These are phyloP conservation scores for Callochromis pleurospilus DNA, from an alignment of 2,113 vertebrate species.

Conservation along the genomic window DNA sequence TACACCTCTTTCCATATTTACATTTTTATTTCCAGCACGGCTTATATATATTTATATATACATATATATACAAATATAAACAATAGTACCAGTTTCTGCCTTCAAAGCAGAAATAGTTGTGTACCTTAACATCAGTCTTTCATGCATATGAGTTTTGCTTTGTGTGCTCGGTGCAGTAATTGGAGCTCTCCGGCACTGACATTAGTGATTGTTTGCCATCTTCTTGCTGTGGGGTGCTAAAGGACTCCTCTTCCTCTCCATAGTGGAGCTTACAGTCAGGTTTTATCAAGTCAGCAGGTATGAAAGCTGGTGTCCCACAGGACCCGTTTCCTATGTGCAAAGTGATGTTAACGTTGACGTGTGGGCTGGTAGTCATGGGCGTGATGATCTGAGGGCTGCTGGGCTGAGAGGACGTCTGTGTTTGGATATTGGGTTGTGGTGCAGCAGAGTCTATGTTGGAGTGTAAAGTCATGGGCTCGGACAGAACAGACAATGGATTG, in stretches of 20 bases:
- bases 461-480: conserved; percentile 17
- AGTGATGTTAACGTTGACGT: conserved; percentile 68
- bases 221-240: conserved; percentile 58
- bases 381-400: conserved; percentile 29
- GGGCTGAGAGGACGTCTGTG: conserved; percentile 30
- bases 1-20: background rate
- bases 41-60: background rate
- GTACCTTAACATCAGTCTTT: background rate
- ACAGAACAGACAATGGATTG: background rate
- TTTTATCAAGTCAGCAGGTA: background rate
- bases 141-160: background rate
- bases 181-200: conserved; percentile 55
- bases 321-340: conserved; percentile 47
- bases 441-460: conserved; percentile 9
- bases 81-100: background rate
- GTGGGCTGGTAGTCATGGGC: conserved; percentile 44
- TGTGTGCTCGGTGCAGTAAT: background rate
- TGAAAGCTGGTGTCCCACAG: conserved; percentile 5
- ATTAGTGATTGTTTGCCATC: conserved; percentile 43
- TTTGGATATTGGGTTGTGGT: background rate
- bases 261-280: conserved; percentile 24
- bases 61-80: conserved; percentile 10
- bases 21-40: conserved; percentile 22
- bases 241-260: conserved; percentile 55
- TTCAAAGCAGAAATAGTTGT: background rate